Percentiles rank a stretch among this genome's conserved stretches.
phyloP scores from a whole-genome alignment of 1,140 invertebrate genomes.

The Hirudo medicinalis region DNA sequence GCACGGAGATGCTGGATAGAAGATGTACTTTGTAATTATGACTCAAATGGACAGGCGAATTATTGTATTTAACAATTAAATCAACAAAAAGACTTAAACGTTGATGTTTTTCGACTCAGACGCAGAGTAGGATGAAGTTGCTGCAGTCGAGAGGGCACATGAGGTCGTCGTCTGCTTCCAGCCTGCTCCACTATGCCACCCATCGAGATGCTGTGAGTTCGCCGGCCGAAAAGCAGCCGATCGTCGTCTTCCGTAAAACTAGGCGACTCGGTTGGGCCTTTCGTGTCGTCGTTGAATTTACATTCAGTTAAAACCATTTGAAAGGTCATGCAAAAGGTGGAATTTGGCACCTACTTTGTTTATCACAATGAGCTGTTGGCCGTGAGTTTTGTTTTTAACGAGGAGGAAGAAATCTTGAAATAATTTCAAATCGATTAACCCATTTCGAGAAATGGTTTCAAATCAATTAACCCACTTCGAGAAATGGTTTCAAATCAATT shows the following conservation, averaged over 20 bases:
- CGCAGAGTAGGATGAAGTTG: conserved; percentile 30
- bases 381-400: conserved; percentile 10
- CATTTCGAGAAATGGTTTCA: no score
- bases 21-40: not conserved
- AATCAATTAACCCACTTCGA: no score
- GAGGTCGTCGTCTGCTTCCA: conserved; percentile 16
- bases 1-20: not conserved
- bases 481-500: no score
- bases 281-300: not conserved
- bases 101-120: conserved; percentile 18
- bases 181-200: conserved; percentile 9
- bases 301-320: not conserved
- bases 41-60: not conserved
- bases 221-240: no score
- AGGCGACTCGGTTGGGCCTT: not conserved
- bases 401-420: not conserved
- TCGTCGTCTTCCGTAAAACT: no score
- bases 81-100: not conserved
- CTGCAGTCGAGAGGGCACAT: conserved; percentile 26
- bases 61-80: not conserved
- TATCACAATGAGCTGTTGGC: conserved; percentile 17
- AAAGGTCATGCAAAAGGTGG: conserved; percentile 14
- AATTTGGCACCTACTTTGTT: conserved; percentile 18
- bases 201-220: not conserved
- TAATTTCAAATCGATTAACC: no score